Evolutionary conservation across 2,888 invertebrate species (phyloP).

Genomic region (Sabatieria punctata): DNA sequence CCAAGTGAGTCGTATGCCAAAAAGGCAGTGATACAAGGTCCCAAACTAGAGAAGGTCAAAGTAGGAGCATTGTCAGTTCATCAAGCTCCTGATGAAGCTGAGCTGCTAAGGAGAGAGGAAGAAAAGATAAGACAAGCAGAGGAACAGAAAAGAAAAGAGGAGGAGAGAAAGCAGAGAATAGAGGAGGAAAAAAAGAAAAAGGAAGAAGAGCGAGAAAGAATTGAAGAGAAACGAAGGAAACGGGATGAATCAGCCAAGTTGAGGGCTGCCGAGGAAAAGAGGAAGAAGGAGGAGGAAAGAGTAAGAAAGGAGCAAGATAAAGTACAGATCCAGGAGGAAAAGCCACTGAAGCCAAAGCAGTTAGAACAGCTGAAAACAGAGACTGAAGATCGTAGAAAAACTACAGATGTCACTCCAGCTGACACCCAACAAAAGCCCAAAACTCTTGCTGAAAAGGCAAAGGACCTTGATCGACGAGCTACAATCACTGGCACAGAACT

Average conservation of each 20-base stretch:
- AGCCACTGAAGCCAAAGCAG: too few species aligned
- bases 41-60: background rate
- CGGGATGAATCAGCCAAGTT: background rate
- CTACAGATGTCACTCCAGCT: too few species aligned
- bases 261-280: background rate
- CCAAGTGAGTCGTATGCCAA: background rate
- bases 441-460: too few species aligned
- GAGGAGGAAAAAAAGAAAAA: background rate
- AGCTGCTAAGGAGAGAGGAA: background rate
- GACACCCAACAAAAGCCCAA: too few species aligned
- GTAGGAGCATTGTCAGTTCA: background rate
- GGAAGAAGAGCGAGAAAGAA: background rate
- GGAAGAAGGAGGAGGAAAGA: background rate
- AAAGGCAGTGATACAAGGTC: background rate
- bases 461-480: too few species aligned
- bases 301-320: too few species aligned
- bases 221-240: background rate
- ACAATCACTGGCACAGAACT: too few species aligned
- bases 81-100: background rate
- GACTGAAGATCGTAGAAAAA: background rate
- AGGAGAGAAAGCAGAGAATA: background rate
- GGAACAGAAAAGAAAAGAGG: background rate
- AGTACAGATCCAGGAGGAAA: too few species aligned
- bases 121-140: background rate
- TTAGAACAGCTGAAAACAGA: background rate